Evolutionary conservation across 2,797 vertebrate species (phyloP).

Genomic region (Chrysolophus pictus): DNA sequence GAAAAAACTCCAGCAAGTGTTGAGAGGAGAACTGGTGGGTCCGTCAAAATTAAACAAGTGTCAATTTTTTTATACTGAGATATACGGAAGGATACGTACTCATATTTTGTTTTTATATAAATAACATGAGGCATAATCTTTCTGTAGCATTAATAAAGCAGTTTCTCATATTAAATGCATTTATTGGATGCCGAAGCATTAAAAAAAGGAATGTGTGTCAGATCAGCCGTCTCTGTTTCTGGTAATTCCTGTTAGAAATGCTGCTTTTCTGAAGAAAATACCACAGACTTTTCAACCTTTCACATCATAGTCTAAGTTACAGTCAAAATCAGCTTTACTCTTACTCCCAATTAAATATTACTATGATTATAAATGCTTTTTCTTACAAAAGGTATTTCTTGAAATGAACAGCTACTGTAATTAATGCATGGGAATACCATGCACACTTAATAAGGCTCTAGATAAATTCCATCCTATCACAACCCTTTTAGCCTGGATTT

Average conservation of each 20-base stretch:
- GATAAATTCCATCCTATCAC: not conserved
- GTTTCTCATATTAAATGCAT: not conserved
- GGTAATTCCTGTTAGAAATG: accelerated
- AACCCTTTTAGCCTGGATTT: not conserved
- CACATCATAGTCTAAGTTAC: not conserved
- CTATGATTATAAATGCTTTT: not conserved
- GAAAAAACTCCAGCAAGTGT: not conserved
- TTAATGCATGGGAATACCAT: not conserved
- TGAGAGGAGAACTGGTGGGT: accelerated
- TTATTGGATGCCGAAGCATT: not conserved
- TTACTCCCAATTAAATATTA: not conserved
- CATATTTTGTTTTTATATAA: not conserved
- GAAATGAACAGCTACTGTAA: not conserved
- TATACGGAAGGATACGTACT: accelerated
- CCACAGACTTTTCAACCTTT: not conserved
- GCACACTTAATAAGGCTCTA: not conserved
- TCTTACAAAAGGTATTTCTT: not conserved
- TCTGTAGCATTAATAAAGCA: not conserved
- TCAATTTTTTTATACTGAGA: not conserved
- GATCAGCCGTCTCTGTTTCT: not conserved
- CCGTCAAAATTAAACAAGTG: not conserved
- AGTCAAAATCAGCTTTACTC: not conserved
- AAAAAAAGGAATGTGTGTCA: not conserved
- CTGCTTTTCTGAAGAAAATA: not conserved
- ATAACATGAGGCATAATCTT: not conserved